Evolutionary conservation across 2,888 invertebrate genomes (phyloP), one percentile per base, ranked within the genome.

Genomic region (Quadriops clusia): DNA sequence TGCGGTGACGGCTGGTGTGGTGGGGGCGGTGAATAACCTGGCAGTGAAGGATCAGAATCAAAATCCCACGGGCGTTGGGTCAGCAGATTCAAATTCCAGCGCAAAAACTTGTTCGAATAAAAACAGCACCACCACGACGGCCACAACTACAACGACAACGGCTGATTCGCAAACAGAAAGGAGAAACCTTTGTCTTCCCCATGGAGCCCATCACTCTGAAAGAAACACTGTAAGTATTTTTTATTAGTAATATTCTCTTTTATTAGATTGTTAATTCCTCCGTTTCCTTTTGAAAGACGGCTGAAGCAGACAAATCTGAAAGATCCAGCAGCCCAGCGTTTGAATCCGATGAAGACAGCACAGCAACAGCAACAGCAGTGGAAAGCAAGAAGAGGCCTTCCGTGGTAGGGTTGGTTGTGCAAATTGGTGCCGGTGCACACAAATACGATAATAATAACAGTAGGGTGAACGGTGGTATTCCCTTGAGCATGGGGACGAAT

Each of bases 291-390:
- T n/a, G n/a, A n/a, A n/a, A 35, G 12, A 42, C 41, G 40, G 65
- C 64, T 41, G 54, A 49, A 10, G 67, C 74, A 20, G 78, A 85
- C 53, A 77, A 75, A 45, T 74, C 75, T 4, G 85, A 86, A 46
- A 68, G 91, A 22, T 91, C 91, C 1, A 91, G 91, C 50, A 91
- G 91, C 54, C 77, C 89, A 1, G 89, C 89, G 0, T 94, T 93
- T 54, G 93, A 93, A 48, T 93, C 93, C 0, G 93, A 94, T 53
- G 91, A 93, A 38, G 93, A 94, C 50, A 81, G 82, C 38, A 76
- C 75, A 0, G 73, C 70, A 38, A 61, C 66, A 1, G 45, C 37
- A 5, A 34, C 38, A 10, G 40, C 40, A 17, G 41, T 43, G 23
- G 40, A 44, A 17, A 47, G 64, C 1, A 69, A 70, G 39, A 77